Percentiles rank a stretch among this genome's conserved stretches.
phyloP scores from a whole-genome alignment of 1,140 invertebrate genomes.

The Polyergus mexicanus region DNA sequence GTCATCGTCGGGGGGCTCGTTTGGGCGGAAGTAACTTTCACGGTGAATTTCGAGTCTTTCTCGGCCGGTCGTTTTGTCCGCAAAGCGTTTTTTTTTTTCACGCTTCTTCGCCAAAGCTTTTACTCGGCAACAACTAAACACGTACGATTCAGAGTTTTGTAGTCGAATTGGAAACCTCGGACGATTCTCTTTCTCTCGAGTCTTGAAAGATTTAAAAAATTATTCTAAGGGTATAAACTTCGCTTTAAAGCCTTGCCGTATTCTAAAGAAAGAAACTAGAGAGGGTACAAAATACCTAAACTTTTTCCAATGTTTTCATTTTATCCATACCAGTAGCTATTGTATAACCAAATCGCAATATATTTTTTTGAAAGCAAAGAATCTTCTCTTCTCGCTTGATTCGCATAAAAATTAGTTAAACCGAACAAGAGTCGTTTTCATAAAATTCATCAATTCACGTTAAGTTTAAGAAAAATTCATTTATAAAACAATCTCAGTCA shows the following conservation, averaged over 20 bases:
- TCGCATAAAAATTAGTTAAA: neutral
- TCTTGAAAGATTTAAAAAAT: neutral
- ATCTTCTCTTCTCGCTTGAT: neutral
- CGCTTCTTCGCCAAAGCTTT: neutral
- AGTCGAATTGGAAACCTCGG: neutral
- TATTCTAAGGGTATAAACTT: constrained; percentile 1
- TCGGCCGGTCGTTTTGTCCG: neutral
- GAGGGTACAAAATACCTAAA: neutral
- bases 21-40: constrained; percentile 47
- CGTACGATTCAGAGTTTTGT: neutral
- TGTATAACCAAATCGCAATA: neutral
- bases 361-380: neutral
- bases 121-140: neutral
- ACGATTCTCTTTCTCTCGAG: neutral
- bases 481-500: too few relatives aligned
- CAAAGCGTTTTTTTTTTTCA: neutral
- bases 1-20: neutral
- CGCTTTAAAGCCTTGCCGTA: neutral
- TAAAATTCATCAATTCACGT: neutral
- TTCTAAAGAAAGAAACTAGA: neutral
- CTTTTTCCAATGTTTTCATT: too few relatives aligned
- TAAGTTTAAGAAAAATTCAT: too few relatives aligned
- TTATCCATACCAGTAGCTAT: neutral
- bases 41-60: constrained; percentile 33
- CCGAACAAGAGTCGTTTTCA: neutral